Conservation (phyloP, 2,113 vertebrate genomes). For the Atractosteus spatula region DNA sequence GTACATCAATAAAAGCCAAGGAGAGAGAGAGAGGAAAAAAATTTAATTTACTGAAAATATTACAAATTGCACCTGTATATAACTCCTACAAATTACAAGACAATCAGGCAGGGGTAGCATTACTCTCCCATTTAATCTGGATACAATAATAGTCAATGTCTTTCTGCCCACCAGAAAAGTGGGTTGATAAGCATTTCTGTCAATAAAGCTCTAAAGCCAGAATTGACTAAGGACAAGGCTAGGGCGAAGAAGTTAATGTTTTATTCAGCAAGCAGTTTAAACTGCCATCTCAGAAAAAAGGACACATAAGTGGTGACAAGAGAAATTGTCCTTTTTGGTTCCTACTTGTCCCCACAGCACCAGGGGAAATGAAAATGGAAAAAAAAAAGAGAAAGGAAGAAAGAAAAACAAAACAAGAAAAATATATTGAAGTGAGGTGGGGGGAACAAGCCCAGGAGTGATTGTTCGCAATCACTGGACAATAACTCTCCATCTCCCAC, state of each 20-base stretch:
- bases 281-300: conserved; percentile 91
- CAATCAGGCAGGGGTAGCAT: conserved; percentile 99
- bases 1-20: conserved; percentile 99
- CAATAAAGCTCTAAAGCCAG: conserved; percentile 85
- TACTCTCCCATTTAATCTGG: conserved; percentile 99
- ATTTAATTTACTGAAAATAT: conserved; percentile 99
- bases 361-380: conserved; percentile 75
- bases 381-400: conserved; percentile 55
- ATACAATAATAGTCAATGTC: conserved; percentile 98
- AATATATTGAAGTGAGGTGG: conserved; percentile 39
- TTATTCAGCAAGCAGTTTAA: conserved; percentile 98
- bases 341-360: conserved; percentile 96
- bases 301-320: conserved; percentile 99
- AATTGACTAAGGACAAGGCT: conserved; percentile 83
- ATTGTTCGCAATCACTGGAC: not conserved
- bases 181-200: conserved; percentile 89
- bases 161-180: conserved; percentile 92
- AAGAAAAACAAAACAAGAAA: conserved; percentile 61
- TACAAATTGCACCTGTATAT: conserved; percentile 99
- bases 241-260: conserved; percentile 95
- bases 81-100: conserved; percentile 99
- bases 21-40: conserved; percentile 80
- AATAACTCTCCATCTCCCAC: not conserved
- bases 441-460: not conserved
- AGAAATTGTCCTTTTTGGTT: conserved; percentile 98